Base-by-base conservation (phyloP, 2,113 vertebrate genomes). In the Danionella cerebrum region DNA sequence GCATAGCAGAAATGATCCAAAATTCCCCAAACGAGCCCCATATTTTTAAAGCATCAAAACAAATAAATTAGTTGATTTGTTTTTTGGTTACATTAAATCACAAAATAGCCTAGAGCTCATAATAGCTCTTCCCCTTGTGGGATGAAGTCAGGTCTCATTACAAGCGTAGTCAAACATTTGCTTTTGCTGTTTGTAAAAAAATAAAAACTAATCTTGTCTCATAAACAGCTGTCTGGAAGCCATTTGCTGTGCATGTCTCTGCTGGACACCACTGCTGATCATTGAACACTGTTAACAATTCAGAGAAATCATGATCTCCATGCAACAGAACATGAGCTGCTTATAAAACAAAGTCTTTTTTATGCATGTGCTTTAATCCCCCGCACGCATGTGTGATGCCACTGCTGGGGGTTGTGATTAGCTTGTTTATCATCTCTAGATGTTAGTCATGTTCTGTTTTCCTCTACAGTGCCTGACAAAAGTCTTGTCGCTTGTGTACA, bases 141-240 rank as follows among this genome's bases (percentile, higher is more conserved):
- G 29, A 54, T 31, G 16, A 41, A 35, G 36, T 47, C 60, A 74
- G 44, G 59, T 36, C 44, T 51, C 67, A 67, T 67, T 67, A 48
- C 55, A 67, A 35, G 29, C 65, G 65, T 65, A 51, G 52, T 35
- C 44, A 52, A 48, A 48, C 45, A 53, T 65, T 74, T 58, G 51
- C 38, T 31, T 33, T 42, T 51, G 67, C 25, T 21, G 47, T 38
- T 64, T 3, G 1, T 33, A 60, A n/a, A n/a, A n/a, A 33, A 24
- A 67, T 45, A 44, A 65, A 65, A 57, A 58, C 2, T 36, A 14
- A n/a, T n/a, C n/a, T n/a, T n/a, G 19, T 3, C 18, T 31, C 24
- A 33, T 38, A 24, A 41, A 58, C 35, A 31, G 42, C 21, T 14
- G n/a, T 18, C 22, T 13, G 31, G 14, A 29, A 35, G 6, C 18